Conservation (phyloP, 1,140 invertebrate species). For the Geopemphigus sp. region DNA sequence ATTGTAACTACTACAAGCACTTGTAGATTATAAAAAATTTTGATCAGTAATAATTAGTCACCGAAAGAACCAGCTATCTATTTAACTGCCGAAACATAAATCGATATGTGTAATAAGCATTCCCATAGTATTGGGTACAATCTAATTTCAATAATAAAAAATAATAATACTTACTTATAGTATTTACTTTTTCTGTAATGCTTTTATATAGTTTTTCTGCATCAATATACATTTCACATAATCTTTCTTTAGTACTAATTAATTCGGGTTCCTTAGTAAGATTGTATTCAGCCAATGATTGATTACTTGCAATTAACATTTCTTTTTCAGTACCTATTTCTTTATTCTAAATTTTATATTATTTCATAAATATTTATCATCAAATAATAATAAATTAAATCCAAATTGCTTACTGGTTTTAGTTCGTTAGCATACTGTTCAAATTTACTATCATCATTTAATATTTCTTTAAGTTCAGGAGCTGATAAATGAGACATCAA, state of each 20-base stretch:
- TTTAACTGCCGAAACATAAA: too few species aligned
- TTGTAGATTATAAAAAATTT: too few species aligned
- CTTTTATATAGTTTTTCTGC: constrained; percentile 66
- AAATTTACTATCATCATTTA: constrained; percentile 81
- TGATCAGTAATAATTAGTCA: too few species aligned
- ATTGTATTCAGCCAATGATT: constrained; percentile 83
- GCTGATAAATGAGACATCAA: constrained; percentile 63
- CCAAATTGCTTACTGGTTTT: constrained; percentile 65
- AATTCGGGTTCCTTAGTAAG: constrained; percentile 77
- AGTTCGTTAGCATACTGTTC: constrained; percentile 75
- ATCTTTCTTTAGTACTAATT: constrained; percentile 66
- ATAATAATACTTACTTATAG: constrained; percentile 62
- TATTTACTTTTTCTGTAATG: constrained; percentile 67
- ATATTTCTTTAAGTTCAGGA: constrained; percentile 77
- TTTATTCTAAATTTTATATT: constrained; percentile 64
- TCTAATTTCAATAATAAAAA: background rate
- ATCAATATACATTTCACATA: constrained; percentile 68
- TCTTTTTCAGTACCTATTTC: constrained; percentile 79
- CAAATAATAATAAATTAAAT: background rate
- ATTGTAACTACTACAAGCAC: too few species aligned
- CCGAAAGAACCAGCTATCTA: too few species aligned
- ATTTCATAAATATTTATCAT: constrained; percentile 51
- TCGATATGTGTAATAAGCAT: too few species aligned
- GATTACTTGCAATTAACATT: constrained; percentile 79
- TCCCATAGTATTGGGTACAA: too few species aligned